A percentile compares a stretch with the other conserved stretches of the same genome.
Conservation (phyloP, 2,888 invertebrate genomes). For the Hipparchia sbordonii region DNA sequence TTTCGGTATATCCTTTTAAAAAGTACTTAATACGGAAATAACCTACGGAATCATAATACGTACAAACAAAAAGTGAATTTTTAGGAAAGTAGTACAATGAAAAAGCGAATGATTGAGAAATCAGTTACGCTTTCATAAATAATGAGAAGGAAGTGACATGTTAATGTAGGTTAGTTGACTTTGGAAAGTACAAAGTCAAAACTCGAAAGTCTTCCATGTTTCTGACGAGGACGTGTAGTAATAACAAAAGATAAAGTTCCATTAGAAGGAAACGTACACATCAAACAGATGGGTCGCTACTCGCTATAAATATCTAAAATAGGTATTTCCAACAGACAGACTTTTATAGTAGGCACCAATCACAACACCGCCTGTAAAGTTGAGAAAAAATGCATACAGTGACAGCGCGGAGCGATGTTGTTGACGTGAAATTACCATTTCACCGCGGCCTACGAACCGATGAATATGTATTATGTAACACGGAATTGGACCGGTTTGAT, state of each 20-base stretch:
- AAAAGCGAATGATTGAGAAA: too few species aligned
- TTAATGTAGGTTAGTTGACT: background rate
- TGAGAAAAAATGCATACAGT: slow-evolving; percentile 73
- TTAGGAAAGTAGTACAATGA: background rate
- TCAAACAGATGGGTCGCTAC: slow-evolving; percentile 6
- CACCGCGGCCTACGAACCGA: slow-evolving; percentile 67
- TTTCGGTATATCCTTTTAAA: background rate
- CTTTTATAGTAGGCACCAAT: slow-evolving; percentile 21
- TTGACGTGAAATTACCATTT: slow-evolving; percentile 77
- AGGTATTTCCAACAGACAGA: slow-evolving; percentile 4
- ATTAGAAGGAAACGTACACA: background rate
- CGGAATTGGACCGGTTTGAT: slow-evolving; percentile 65
- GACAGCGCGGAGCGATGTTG: slow-evolving; percentile 61
- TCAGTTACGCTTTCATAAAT: slow-evolving; percentile 4
- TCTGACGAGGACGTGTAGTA: background rate
- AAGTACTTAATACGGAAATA: background rate
- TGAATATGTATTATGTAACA: slow-evolving; percentile 69
- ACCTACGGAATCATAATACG: too few species aligned
- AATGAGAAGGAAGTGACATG: background rate
- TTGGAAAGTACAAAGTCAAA: background rate
- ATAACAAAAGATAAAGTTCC: slow-evolving; percentile 14
- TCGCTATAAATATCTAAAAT: slow-evolving; percentile 15
- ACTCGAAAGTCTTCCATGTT: background rate
- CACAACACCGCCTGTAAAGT: slow-evolving; percentile 37
- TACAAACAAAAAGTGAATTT: background rate